Conservation (phyloP, 2,797 vertebrate species). For the Antrozous pallidus region DNA sequence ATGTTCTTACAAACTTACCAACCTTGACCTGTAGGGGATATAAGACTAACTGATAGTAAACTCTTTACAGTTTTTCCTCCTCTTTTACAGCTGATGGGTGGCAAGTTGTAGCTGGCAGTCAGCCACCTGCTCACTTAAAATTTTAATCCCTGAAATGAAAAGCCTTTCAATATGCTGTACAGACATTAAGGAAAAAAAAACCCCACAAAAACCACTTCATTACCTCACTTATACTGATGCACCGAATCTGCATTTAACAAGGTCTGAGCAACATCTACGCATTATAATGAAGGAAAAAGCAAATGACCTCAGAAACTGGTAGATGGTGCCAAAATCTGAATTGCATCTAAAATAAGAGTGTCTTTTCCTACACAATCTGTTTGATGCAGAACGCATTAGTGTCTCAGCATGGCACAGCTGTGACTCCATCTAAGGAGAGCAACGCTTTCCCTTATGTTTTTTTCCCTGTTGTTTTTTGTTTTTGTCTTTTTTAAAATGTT, state of each 20-base stretch:
- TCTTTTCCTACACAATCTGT: conserved; percentile 72
- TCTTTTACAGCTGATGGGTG: conserved; percentile 4
- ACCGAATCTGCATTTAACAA: conserved; percentile 67
- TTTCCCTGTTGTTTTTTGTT: not conserved
- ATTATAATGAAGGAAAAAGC: conserved; percentile 63
- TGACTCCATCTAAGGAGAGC: conserved; percentile 66
- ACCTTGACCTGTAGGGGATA: conserved; percentile 2
- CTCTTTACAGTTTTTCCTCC: not conserved
- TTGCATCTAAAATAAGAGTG: conserved; percentile 70
- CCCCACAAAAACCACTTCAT: not conserved
- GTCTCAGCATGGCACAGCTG: conserved; percentile 70
- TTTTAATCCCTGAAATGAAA: conserved; percentile 77
- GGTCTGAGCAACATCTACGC: conserved; percentile 63
- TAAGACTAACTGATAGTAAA: not conserved
- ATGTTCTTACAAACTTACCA: not conserved
- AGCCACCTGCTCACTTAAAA: conserved; percentile 77
- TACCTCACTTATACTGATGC: conserved; percentile 67
- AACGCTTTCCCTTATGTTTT: conserved; percentile 63
- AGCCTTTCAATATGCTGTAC: conserved; percentile 56
- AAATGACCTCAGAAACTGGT: conserved; percentile 74
- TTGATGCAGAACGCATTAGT: conserved; percentile 68
- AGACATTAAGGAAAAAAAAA: conserved; percentile 47
- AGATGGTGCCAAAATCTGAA: conserved; percentile 71
- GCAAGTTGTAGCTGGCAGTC: conserved; percentile 68
- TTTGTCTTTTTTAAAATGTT: conserved; percentile 30